Evolutionary conservation across 2,797 vertebrate genomes (phyloP).

Genomic region (Fistularia commersonii): DNA sequence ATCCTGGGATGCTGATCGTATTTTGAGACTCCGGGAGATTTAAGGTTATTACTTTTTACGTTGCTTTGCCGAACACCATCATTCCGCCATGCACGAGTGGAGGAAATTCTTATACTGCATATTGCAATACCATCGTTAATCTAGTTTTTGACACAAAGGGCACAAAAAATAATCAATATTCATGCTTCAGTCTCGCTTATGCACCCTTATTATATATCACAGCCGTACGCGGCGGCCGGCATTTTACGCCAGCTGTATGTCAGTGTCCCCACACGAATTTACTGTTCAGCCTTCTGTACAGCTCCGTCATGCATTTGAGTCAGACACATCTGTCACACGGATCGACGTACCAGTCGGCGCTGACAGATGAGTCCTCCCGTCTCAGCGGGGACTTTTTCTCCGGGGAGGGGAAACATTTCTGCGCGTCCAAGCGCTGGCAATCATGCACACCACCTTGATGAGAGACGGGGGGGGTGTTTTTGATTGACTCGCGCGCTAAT

Average conservation of each 20-base stretch:
- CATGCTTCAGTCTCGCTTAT: not conserved
- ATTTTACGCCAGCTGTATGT: slow-evolving; percentile 25
- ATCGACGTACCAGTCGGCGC: slow-evolving; percentile 50
- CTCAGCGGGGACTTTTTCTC: slow-evolving; percentile 49
- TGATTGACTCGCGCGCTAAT: slow-evolving; percentile 76
- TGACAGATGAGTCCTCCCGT: slow-evolving; percentile 72
- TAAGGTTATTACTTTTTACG: slow-evolving; percentile 6
- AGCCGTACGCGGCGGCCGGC: not conserved
- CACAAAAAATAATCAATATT: slow-evolving; percentile 1
- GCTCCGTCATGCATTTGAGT: slow-evolving; percentile 56
- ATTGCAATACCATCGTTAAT: not conserved
- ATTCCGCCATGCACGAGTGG: not conserved
- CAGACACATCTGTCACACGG: slow-evolving; percentile 67
- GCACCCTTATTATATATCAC: slow-evolving; percentile 6
- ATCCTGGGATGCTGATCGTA: not conserved
- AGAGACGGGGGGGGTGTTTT: slow-evolving; percentile 59
- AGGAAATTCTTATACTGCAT: slow-evolving; percentile 4
- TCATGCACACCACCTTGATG: slow-evolving; percentile 73
- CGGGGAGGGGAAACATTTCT: slow-evolving; percentile 63
- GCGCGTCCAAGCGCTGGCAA: slow-evolving; percentile 66
- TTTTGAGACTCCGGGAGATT: slow-evolving; percentile 5
- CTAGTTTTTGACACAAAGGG: not conserved
- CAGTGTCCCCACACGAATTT: slow-evolving; percentile 39
- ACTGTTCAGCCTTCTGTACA: slow-evolving; percentile 37
- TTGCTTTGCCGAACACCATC: slow-evolving; percentile 5